Conservation (phyloP, 1,140 invertebrate genomes). For the Laupala kohalensis region DNA sequence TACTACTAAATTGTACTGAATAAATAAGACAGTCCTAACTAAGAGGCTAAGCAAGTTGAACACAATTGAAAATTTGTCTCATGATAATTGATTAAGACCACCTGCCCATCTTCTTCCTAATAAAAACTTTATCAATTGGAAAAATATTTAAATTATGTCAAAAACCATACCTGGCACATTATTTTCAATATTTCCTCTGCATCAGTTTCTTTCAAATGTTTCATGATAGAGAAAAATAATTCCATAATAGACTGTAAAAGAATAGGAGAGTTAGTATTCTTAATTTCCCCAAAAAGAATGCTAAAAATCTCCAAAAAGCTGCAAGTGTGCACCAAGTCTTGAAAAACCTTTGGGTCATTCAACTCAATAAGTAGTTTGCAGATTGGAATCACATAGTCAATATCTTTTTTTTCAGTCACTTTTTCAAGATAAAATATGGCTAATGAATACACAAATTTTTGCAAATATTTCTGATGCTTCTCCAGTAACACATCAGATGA, state of each 20-base stretch:
- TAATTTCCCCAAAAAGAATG: slow-evolving; percentile 9
- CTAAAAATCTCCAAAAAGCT: not conserved
- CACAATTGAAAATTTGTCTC: no score
- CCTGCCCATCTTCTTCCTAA: no score
- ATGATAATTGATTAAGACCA: no score
- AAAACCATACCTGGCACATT: slow-evolving; percentile 30
- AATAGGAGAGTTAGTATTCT: no score
- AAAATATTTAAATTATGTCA: not conserved
- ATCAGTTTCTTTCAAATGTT: slow-evolving; percentile 30
- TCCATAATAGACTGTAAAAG: no score
- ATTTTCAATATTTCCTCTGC: slow-evolving; percentile 36
- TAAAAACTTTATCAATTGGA: no score
- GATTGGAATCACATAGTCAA: not conserved
- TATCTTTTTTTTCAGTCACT: not conserved
- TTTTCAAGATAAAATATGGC: not conserved
- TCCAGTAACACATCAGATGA: not conserved
- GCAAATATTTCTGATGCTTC: not conserved
- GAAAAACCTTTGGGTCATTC: not conserved
- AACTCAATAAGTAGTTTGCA: not conserved
- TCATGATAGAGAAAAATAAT: slow-evolving; percentile 42
- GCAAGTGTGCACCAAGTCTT: not conserved
- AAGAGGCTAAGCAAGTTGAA: no score
- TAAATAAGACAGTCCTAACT: no score
- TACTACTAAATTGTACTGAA: no score
- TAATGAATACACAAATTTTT: not conserved